Conservation (phyloP, 2,797 vertebrate species). For the Sternotherus odoratus region DNA sequence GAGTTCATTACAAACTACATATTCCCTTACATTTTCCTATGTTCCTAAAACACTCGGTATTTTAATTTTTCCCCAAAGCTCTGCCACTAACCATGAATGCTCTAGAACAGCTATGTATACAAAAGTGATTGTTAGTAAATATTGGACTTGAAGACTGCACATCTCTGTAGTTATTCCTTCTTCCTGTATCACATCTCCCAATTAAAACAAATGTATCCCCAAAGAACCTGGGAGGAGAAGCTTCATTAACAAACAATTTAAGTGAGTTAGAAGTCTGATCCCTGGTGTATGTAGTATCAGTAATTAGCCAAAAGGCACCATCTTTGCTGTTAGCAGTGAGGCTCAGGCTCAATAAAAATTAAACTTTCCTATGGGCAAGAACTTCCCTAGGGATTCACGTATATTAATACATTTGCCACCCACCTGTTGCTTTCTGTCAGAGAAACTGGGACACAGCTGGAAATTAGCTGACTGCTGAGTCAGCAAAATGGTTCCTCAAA, state of each 20-base stretch:
- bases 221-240: constrained; percentile 41
- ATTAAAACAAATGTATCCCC: constrained; percentile 57
- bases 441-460: constrained; percentile 66
- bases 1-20: constrained; percentile 37
- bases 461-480: constrained; percentile 35
- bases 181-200: constrained; percentile 29
- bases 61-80: constrained; percentile 30
- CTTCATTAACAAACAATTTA: constrained; percentile 54
- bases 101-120: not conserved
- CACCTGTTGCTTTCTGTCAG: constrained; percentile 36
- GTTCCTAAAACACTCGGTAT: constrained; percentile 6
- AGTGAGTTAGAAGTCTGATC: constrained; percentile 40
- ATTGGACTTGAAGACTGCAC: constrained; percentile 24
- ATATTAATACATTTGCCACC: constrained; percentile 44
- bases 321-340: not conserved
- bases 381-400: constrained; percentile 27
- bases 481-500: constrained; percentile 34
- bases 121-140: constrained; percentile 36
- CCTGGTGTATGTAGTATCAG: not conserved
- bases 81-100: not conserved
- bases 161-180: constrained; percentile 43
- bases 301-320: constrained; percentile 34
- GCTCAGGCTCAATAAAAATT: constrained; percentile 24
- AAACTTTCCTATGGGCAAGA: constrained; percentile 36
- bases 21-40: constrained; percentile 16